phyloP scores from a whole-genome alignment of 2,888 invertebrate genomes.

The Scaptomyza flava region DNA sequence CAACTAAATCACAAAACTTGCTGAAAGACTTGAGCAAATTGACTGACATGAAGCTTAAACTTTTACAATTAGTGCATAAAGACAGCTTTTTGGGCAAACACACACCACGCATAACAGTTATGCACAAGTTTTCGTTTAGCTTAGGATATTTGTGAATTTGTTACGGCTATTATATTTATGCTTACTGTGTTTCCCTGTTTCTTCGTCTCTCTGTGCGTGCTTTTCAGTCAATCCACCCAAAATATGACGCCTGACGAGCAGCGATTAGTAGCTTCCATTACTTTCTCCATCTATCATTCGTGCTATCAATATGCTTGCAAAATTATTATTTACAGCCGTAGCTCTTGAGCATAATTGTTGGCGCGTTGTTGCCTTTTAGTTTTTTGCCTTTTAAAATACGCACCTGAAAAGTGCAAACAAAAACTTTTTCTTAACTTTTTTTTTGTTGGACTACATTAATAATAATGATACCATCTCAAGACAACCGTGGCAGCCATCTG shows the following conservation, averaged over 20 bases:
- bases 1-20: conserved; percentile 55
- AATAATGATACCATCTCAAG: conserved; percentile 38
- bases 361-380: conserved; percentile 31
- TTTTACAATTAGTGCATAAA: conserved; percentile 65
- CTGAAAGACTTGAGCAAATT: conserved; percentile 42
- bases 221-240: conserved; percentile 39
- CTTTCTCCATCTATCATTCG: neutral
- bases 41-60: conserved; percentile 57
- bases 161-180: conserved; percentile 33
- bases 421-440: neutral
- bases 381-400: conserved; percentile 49
- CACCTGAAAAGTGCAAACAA: conserved; percentile 50
- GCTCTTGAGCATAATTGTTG: conserved; percentile 34
- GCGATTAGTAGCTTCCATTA: conserved; percentile 48
- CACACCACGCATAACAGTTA: conserved; percentile 24
- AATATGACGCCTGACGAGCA: conserved; percentile 63
- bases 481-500: conserved; percentile 24
- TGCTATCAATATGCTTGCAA: neutral
- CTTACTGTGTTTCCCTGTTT: neutral
- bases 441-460: conserved; percentile 57
- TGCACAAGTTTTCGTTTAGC: conserved; percentile 12
- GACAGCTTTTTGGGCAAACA: conserved; percentile 7
- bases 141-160: conserved; percentile 24
- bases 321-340: conserved; percentile 42
- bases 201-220: neutral